These are phyloP conservation scores for Chrysolophus pictus DNA, from an alignment of 2,797 vertebrate species.

Conservation along the genomic window DNA sequence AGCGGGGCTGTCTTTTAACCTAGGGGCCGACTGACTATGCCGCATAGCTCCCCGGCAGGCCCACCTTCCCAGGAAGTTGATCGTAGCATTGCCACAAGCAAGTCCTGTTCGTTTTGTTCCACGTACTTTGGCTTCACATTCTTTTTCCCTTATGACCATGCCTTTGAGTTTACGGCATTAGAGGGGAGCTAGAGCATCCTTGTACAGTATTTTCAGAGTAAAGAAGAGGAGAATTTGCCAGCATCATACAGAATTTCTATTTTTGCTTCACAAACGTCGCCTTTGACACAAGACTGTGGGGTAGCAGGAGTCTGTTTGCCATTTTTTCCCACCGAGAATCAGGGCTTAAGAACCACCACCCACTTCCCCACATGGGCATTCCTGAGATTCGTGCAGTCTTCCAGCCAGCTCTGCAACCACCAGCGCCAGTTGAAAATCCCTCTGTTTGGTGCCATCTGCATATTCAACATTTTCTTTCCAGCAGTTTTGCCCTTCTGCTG, in stretches of 20 bases:
- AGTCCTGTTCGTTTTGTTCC: not conserved
- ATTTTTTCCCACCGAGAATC: not conserved
- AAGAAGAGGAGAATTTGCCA: constrained; percentile 32
- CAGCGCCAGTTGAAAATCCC: constrained; percentile 46
- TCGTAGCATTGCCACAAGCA: constrained; percentile 48
- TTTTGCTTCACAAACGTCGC: constrained; percentile 34
- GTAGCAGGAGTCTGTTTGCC: constrained; percentile 16
- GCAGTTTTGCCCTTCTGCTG: not conserved
- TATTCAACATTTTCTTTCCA: not conserved
- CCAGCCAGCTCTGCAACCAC: constrained; percentile 69
- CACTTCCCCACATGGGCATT: constrained; percentile 65
- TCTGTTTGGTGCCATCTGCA: not conserved
- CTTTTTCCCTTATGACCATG: constrained; percentile 63
- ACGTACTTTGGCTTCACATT: constrained; percentile 5
- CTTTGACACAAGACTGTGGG: constrained; percentile 55
- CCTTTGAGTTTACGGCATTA: constrained; percentile 25
- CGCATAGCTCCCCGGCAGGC: not conserved
- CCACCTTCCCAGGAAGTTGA: constrained; percentile 39
- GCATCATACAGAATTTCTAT: constrained; percentile 16
- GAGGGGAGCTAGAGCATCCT: constrained; percentile 47
- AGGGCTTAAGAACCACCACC: constrained; percentile 36
- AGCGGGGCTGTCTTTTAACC: constrained; percentile 24
- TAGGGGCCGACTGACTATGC: constrained; percentile 13
- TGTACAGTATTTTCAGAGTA: constrained; percentile 48
- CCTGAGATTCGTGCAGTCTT: constrained; percentile 76